These are phyloP conservation scores for Drosophila prostipennis DNA, from an alignment of 2,888 invertebrate genomes.

Conservation along the genomic window DNA sequence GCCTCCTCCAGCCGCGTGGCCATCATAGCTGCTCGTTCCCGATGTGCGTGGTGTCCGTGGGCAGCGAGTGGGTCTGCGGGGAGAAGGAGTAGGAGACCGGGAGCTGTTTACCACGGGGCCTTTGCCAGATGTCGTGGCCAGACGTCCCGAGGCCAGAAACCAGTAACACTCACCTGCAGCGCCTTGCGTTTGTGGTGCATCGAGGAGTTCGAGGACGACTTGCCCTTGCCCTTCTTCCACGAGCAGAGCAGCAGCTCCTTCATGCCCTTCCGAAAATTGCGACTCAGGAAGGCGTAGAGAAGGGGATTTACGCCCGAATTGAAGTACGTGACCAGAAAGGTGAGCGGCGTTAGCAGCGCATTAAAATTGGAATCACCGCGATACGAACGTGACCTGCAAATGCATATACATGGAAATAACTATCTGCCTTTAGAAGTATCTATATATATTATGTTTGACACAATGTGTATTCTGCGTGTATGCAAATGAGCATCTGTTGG, in stretches of 20 bases:
- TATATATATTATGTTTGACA: constrained; percentile 1
- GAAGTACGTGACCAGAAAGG: constrained; percentile 94
- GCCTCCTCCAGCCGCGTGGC: constrained; percentile 61
- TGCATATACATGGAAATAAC: constrained; percentile 36
- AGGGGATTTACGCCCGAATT: constrained; percentile 96
- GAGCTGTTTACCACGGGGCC: background rate
- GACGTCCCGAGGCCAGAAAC: background rate
- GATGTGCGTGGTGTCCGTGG: constrained; percentile 84
- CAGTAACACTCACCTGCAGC: constrained; percentile 79
- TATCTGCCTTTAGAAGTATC: constrained; percentile 10
- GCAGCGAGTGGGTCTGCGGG: constrained; percentile 83
- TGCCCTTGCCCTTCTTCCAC: constrained; percentile 83
- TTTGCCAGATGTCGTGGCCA: background rate
- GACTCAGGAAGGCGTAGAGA: constrained; percentile 93
- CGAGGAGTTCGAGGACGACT: constrained; percentile 83
- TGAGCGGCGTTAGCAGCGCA: constrained; percentile 92
- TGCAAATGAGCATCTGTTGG: constrained; percentile 44
- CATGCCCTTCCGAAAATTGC: constrained; percentile 94
- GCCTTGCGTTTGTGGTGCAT: constrained; percentile 83
- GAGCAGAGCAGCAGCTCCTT: constrained; percentile 90
- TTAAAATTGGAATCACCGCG: constrained; percentile 90
- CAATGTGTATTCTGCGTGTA: constrained; percentile 20
- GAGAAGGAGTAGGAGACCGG: background rate
- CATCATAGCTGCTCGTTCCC: constrained; percentile 84
- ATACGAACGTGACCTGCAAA: constrained; percentile 86